phyloP scores from a whole-genome alignment of 2,113 vertebrate species.

The Ageneiosus marmoratus region DNA sequence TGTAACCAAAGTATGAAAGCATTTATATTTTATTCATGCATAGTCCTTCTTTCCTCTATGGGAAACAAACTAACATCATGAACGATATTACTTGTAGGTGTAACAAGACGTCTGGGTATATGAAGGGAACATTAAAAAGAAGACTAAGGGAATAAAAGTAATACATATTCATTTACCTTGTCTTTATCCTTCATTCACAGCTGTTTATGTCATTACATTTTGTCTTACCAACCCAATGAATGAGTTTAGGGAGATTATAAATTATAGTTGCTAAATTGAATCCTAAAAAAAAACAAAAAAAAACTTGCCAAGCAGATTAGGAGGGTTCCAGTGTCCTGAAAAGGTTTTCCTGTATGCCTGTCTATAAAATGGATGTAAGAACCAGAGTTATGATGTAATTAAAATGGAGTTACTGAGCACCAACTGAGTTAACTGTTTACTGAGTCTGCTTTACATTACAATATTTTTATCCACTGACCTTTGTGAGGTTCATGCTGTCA shows the following conservation, averaged over 20 bases:
- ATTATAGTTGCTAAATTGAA: neutral
- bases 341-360: neutral
- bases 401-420: constrained; percentile 41
- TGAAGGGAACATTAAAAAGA: too few relatives aligned
- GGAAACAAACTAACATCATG: neutral
- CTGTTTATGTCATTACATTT: neutral
- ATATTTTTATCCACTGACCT: neutral
- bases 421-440: constrained; percentile 32
- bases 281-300: neutral
- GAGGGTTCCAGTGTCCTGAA: neutral
- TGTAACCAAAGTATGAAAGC: neutral
- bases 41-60: neutral
- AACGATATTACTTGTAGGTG: neutral
- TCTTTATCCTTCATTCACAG: neutral
- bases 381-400: constrained; percentile 37
- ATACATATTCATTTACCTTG: neutral
- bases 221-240: neutral
- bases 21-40: neutral
- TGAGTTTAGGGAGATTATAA: constrained; percentile 7
- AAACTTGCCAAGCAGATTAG: constrained; percentile 10
- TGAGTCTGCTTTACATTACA: constrained; percentile 42
- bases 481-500: constrained; percentile 7
- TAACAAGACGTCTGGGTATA: neutral
- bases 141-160: neutral
- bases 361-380: constrained; percentile 14